Percentiles rank a stretch among this genome's conserved stretches.
These are phyloP conservation scores for Caenorhabditis doughertyi DNA, from an alignment of 2,888 invertebrate species.

Conservation along the genomic window DNA sequence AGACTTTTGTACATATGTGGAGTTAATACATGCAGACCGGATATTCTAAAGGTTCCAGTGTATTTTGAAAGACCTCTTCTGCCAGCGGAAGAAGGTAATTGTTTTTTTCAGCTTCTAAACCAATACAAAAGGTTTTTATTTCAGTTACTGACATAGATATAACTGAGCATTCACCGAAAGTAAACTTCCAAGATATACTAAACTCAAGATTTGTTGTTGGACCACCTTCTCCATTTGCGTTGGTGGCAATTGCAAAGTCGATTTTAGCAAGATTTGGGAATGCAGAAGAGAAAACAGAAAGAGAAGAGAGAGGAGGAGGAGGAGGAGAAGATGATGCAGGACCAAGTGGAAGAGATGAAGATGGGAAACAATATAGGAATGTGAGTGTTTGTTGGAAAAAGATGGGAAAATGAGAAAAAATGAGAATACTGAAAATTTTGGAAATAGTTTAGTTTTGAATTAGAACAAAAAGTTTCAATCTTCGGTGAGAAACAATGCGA, in stretches of 20 bases:
- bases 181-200: conserved; percentile 54
- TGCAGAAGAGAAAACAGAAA: conserved; percentile 39
- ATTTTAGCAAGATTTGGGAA: conserved; percentile 71
- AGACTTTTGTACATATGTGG: conserved; percentile 59
- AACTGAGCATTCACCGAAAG: conserved; percentile 31
- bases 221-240: conserved; percentile 75
- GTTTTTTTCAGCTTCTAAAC: not conserved
- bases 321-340: not conserved
- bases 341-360: conserved; percentile 34
- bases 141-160: too few species aligned
- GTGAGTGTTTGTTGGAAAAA: conserved; percentile 23
- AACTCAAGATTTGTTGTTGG: conserved; percentile 72
- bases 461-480: too few species aligned
- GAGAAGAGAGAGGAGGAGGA: conserved; percentile 1
- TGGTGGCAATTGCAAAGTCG: conserved; percentile 73
- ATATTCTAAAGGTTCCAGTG: conserved; percentile 51
- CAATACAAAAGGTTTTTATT: conserved; percentile 5
- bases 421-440: not conserved
- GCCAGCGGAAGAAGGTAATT: conserved; percentile 18
- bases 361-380: conserved; percentile 44
- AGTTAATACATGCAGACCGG: conserved; percentile 54
- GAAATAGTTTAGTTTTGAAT: too few species aligned
- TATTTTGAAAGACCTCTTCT: conserved; percentile 12
- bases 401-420: not conserved
- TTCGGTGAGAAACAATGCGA: too few species aligned